phyloP scores from a whole-genome alignment of 2,797 vertebrate genomes.

The Synaphobranchus kaupii region DNA sequence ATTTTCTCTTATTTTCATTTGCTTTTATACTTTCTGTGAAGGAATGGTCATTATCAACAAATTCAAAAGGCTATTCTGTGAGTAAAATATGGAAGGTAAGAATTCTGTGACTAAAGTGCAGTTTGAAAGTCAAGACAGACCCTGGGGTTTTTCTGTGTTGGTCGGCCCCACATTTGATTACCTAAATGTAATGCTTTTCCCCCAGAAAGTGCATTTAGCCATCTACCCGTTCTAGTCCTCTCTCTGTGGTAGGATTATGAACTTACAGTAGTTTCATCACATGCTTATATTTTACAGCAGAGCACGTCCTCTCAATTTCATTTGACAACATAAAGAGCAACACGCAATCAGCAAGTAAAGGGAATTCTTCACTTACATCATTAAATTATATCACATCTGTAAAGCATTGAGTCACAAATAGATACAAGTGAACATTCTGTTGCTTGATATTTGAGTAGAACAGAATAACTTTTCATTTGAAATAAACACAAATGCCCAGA shows the following conservation, averaged over 20 bases:
- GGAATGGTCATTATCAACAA: not conserved
- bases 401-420: not conserved
- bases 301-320: not conserved
- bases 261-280: not conserved
- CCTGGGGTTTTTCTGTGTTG: not conserved
- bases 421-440: not conserved
- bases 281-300: constrained; percentile 2
- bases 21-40: not conserved
- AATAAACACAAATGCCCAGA: constrained; percentile 22
- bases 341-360: not conserved
- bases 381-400: constrained; percentile 32
- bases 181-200: constrained; percentile 49
- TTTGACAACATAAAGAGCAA: not conserved
- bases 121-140: not conserved
- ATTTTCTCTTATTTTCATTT: too few relatives aligned
- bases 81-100: not conserved
- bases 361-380: not conserved
- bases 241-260: not conserved
- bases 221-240: not conserved
- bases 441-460: not conserved
- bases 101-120: not conserved
- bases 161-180: constrained; percentile 75
- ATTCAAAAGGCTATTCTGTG: not conserved
- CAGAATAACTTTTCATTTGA: constrained; percentile 18
- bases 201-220: not conserved